Evolutionary conservation across 30 jellyfish, hydroid and myxozoan genomes (phyloP).

Genomic region (Aurelia aurita complex sp. Pacific): DNA sequence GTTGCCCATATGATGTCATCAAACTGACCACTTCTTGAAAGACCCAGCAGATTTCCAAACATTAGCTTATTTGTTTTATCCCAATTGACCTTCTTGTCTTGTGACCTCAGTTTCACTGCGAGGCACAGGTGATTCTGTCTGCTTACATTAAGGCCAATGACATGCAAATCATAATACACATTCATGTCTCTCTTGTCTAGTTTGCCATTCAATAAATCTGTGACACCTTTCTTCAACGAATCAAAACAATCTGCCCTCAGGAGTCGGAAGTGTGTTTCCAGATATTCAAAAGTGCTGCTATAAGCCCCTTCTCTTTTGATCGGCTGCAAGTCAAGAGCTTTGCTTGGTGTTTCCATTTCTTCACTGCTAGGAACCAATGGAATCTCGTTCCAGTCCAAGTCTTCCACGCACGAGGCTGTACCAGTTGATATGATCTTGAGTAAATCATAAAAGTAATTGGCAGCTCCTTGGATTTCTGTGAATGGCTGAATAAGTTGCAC

Average conservation of each 20-base stretch:
- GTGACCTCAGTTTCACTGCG: slow-evolving; percentile 48
- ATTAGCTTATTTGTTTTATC: slow-evolving; percentile 47
- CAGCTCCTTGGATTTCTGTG: background rate
- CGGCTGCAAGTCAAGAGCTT: slow-evolving; percentile 23
- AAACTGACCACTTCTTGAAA: slow-evolving; percentile 51
- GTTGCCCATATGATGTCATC: slow-evolving; percentile 64
- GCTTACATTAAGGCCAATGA: slow-evolving; percentile 41
- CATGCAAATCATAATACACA: slow-evolving; percentile 37
- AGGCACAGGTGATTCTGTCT: slow-evolving; percentile 10
- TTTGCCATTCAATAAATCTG: slow-evolving; percentile 9
- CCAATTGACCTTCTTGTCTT: slow-evolving; percentile 39
- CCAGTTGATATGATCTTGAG: slow-evolving; percentile 6
- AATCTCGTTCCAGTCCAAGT: slow-evolving; percentile 24
- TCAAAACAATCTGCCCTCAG: slow-evolving; percentile 62
- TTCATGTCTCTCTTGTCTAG: slow-evolving; percentile 67
- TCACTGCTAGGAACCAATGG: slow-evolving; percentile 16
- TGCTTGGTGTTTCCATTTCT: slow-evolving; percentile 6
- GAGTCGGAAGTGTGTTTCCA: slow-evolving; percentile 57
- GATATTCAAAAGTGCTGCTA: slow-evolving; percentile 46
- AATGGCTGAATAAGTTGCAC: slow-evolving; percentile 18
- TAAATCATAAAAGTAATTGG: background rate
- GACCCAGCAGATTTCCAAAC: slow-evolving; percentile 75
- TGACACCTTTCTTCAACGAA: slow-evolving; percentile 26
- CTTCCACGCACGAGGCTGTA: background rate
- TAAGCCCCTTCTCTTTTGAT: slow-evolving; percentile 35